These are phyloP conservation scores for Mythimna impura DNA, from an alignment of 2,888 invertebrate genomes.

Conservation along the genomic window DNA sequence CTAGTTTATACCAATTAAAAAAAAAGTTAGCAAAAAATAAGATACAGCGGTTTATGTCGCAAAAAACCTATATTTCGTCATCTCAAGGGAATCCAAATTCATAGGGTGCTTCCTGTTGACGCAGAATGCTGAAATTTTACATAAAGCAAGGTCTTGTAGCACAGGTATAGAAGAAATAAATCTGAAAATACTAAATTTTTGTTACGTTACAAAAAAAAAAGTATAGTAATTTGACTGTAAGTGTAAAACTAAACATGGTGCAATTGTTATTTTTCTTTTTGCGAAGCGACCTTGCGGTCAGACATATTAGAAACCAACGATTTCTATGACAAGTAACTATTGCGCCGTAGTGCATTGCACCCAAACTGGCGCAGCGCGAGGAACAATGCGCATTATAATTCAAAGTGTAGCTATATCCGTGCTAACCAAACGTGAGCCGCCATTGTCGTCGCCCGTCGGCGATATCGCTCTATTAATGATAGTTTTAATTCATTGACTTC, in stretches of 20 bases:
- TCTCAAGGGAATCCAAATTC: no score
- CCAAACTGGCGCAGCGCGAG: slow-evolving; percentile 79
- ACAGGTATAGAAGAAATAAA: no score
- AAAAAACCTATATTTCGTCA: no score
- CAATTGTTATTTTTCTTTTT: slow-evolving; percentile 58
- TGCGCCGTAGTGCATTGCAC: slow-evolving; percentile 88
- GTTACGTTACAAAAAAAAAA: no score
- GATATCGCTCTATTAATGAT: slow-evolving; percentile 70
- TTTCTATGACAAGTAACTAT: slow-evolving; percentile 87
- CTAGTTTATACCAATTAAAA: no score
- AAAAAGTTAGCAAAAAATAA: no score
- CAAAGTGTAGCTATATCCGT: slow-evolving; percentile 88
- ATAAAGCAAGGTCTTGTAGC: no score
- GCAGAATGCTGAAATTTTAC: no score
- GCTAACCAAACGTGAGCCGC: slow-evolving; percentile 84
- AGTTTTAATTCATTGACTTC: slow-evolving; percentile 64
- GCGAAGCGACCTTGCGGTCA: slow-evolving; percentile 76
- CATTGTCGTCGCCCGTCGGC: slow-evolving; percentile 72
- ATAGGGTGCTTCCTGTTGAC: no score
- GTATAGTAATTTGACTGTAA: background rate
- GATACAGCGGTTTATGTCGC: no score
- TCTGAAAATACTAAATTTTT: no score
- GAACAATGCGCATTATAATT: slow-evolving; percentile 90
- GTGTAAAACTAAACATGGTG: slow-evolving; percentile 16
- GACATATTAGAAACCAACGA: slow-evolving; percentile 80